A percentile compares a stretch with the other conserved stretches of the same genome.
phyloP scores from a whole-genome alignment of 2,888 invertebrate species.

The Diadromus collaris region DNA sequence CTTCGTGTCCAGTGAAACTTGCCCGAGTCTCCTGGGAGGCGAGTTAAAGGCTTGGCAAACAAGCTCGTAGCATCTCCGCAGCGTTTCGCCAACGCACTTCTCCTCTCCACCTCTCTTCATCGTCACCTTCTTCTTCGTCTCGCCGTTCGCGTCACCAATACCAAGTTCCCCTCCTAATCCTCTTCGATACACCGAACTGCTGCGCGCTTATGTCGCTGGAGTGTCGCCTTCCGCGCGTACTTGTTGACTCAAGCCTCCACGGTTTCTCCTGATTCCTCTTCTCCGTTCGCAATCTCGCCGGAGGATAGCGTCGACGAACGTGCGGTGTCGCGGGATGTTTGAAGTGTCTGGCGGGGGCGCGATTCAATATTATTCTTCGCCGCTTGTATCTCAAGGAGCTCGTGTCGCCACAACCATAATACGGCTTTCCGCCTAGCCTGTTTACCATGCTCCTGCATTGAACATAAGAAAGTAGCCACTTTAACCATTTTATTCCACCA shows the following conservation, averaged over 20 bases:
- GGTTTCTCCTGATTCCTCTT: constrained; percentile 7
- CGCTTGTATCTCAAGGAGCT: background rate
- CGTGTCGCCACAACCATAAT: constrained; percentile 3
- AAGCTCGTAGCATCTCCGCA: constrained; percentile 58
- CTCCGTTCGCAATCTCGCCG: constrained; percentile 4
- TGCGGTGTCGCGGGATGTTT: constrained; percentile 10
- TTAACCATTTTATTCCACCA: background rate
- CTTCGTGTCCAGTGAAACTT: constrained; percentile 48
- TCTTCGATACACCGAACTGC: constrained; percentile 33
- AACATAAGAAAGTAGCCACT: background rate
- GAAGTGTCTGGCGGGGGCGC: constrained; percentile 14
- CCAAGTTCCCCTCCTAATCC: constrained; percentile 24
- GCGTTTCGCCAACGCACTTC: constrained; percentile 57
- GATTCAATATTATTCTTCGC: constrained; percentile 28
- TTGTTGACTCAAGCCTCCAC: constrained; percentile 48
- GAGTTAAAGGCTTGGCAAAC: constrained; percentile 66
- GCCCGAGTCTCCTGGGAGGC: constrained; percentile 53
- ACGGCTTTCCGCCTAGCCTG: background rate
- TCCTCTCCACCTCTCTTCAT: constrained; percentile 56
- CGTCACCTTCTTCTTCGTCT: constrained; percentile 21
- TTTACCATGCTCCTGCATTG: background rate
- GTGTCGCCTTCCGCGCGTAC: constrained; percentile 15
- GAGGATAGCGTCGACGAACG: constrained; percentile 12
- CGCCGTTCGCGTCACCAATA: constrained; percentile 13
- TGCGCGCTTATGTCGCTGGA: constrained; percentile 13